Evolutionary conservation across 2,888 invertebrate genomes (phyloP).

Genomic region (Pardosa pseudoannulata): DNA sequence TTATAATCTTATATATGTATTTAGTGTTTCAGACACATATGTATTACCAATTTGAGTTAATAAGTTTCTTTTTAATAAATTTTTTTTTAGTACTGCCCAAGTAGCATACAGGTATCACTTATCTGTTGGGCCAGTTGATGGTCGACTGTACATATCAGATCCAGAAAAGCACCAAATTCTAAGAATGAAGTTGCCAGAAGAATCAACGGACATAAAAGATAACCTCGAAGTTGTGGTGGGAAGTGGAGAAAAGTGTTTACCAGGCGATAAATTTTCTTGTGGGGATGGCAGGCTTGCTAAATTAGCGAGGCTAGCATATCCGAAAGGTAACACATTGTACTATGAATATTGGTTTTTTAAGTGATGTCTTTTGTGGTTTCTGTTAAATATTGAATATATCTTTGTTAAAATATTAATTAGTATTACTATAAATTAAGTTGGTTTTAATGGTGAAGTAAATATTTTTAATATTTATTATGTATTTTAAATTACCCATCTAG

Average conservation of each 20-base stretch:
- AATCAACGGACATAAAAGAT: slow-evolving; percentile 76
- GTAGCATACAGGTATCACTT: slow-evolving; percentile 98
- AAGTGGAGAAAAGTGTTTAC: slow-evolving; percentile 93
- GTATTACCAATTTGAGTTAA: too few species aligned
- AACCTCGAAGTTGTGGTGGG: slow-evolving; percentile 79
- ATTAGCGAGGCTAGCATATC: slow-evolving; percentile 93
- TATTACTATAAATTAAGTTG: neutral
- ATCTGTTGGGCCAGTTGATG: slow-evolving; percentile 96
- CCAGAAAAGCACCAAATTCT: slow-evolving; percentile 88
- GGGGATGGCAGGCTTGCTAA: slow-evolving; percentile 96
- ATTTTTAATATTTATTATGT: too few species aligned
- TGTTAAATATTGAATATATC: too few species aligned
- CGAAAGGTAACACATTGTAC: slow-evolving; percentile 90
- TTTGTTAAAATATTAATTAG: neutral
- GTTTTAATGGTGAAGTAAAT: too few species aligned
- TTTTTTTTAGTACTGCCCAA: slow-evolving; percentile 89
- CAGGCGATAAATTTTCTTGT: slow-evolving; percentile 92
- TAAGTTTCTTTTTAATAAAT: too few species aligned
- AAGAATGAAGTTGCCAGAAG: slow-evolving; percentile 61
- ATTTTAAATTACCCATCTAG: too few species aligned
- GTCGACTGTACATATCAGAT: slow-evolving; percentile 96
- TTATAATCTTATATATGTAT: too few species aligned
- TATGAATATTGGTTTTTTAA: neutral
- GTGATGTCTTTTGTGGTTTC: too few species aligned
- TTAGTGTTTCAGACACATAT: too few species aligned